Conservation (phyloP, 2,113 vertebrate species). For the Pluvialis apricaria region DNA sequence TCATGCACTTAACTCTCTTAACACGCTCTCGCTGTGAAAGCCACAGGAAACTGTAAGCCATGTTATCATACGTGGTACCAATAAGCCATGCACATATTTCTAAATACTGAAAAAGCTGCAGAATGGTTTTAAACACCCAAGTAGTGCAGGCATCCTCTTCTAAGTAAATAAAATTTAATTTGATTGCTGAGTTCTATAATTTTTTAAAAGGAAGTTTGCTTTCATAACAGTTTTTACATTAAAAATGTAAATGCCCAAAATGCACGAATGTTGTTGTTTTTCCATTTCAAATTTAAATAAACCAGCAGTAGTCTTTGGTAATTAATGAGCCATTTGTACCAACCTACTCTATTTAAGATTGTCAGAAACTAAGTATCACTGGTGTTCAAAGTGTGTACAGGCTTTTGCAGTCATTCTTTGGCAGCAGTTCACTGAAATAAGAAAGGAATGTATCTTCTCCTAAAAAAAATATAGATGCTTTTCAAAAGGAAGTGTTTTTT, state of each 20-base stretch:
- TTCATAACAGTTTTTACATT: background rate
- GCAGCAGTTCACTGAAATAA: background rate
- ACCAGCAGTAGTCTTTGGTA: background rate
- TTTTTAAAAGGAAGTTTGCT: background rate
- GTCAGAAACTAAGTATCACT: background rate
- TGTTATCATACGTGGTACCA: background rate
- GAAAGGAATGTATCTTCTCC: background rate
- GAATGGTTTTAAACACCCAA: background rate
- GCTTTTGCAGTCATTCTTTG: background rate
- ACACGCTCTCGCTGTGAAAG: background rate
- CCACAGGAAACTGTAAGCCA: background rate
- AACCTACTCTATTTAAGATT: background rate
- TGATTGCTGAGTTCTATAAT: background rate
- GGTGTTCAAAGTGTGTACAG: background rate
- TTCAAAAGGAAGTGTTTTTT: background rate
- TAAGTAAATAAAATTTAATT: background rate
- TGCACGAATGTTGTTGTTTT: background rate
- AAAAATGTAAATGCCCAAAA: background rate
- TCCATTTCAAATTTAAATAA: background rate
- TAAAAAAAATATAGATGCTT: background rate
- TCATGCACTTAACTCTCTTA: background rate
- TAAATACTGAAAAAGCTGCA: background rate
- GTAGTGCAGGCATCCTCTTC: background rate
- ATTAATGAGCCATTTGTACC: background rate
- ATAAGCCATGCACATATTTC: background rate